Percentiles rank a stretch among this genome's conserved stretches.
phyloP scores from a whole-genome alignment of 2,113 vertebrate species.

The Oncorhynchus nerka region DNA sequence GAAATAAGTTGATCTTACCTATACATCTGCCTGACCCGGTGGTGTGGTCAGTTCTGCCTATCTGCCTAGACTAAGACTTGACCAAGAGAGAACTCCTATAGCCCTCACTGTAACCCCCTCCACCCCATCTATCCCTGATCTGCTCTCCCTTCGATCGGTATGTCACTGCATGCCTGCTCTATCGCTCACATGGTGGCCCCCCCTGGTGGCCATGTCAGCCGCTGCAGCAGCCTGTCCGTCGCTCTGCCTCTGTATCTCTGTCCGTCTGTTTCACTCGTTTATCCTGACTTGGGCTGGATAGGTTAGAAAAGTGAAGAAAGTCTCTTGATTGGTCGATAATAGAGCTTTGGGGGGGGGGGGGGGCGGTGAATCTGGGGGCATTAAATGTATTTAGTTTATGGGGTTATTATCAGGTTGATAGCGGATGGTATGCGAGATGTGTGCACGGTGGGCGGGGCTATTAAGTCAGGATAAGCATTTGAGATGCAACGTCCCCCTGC shows the following conservation, averaged over 20 bases:
- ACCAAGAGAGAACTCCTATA: constrained; percentile 49
- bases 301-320: not conserved
- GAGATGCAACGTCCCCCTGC: constrained; percentile 67
- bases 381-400: too few species aligned
- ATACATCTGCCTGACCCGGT: too few species aligned
- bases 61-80: too few species aligned
- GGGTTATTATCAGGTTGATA: too few species aligned
- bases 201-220: constrained; percentile 4
- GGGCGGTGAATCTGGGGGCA: too few species aligned
- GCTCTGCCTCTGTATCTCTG: constrained; percentile 34
- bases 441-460: not conserved
- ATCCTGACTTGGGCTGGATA: constrained; percentile 63
- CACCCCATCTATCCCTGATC: constrained; percentile 23
- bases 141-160: constrained; percentile 47
- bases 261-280: constrained; percentile 61
- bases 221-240: constrained; percentile 39
- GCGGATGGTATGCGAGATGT: too few species aligned
- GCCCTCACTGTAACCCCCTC: constrained; percentile 33
- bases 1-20: not conserved
- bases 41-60: too few species aligned
- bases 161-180: constrained; percentile 62
- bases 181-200: constrained; percentile 57
- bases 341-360: too few species aligned
- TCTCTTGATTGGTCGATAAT: not conserved
- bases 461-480: constrained; percentile 76